phyloP scores from a whole-genome alignment of 2,113 vertebrate species.

The Bettongia penicillata region DNA sequence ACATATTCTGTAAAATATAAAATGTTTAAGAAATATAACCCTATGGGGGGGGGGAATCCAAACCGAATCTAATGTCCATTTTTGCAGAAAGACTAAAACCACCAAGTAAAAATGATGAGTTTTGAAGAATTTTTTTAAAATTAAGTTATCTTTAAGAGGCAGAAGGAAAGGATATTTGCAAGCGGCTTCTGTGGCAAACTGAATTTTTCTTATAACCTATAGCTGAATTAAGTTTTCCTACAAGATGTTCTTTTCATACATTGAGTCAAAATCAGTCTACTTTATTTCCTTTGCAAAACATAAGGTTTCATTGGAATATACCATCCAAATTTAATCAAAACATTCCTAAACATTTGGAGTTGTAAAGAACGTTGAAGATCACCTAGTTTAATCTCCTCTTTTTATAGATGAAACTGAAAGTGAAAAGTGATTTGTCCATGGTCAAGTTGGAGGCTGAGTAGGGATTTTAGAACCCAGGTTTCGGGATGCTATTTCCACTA shows the following conservation, averaged over 20 bases:
- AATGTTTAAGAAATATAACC: neutral
- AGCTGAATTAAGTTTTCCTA: constrained; percentile 26
- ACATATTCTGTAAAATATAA: constrained; percentile 1
- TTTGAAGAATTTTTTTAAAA: neutral
- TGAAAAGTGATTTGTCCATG: neutral
- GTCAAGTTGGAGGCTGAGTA: neutral
- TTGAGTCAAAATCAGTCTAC: neutral
- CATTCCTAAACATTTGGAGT: neutral
- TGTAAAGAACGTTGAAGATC: neutral
- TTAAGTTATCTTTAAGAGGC: neutral
- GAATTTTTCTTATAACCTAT: neutral
- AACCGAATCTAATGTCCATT: neutral
- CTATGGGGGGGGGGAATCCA: neutral
- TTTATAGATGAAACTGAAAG: constrained; percentile 5
- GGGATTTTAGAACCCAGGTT: neutral
- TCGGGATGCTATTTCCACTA: neutral
- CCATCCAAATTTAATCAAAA: neutral
- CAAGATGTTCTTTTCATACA: neutral
- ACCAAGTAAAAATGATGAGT: neutral
- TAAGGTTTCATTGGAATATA: neutral
- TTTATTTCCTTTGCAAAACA: constrained; percentile 14
- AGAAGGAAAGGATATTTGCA: neutral
- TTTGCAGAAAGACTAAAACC: neutral
- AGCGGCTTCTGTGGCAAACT: neutral
- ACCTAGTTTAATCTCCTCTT: neutral